A percentile compares a stretch with the other conserved stretches of the same genome.
These are phyloP conservation scores for Zeuzera pyrina DNA, from an alignment of 2,888 invertebrate species.

Conservation along the genomic window DNA sequence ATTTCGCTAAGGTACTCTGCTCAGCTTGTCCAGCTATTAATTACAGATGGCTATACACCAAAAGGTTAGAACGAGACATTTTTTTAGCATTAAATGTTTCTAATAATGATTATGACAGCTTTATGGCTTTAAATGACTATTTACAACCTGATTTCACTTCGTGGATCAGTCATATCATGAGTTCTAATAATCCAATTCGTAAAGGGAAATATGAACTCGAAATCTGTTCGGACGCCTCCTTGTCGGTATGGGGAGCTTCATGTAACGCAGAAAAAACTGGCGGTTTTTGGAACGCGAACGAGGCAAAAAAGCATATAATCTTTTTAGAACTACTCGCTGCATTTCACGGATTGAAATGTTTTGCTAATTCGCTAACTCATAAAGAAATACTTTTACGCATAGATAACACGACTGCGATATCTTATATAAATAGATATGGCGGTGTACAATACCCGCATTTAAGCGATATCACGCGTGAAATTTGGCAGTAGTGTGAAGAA, in stretches of 20 bases:
- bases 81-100: no score
- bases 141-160: no score
- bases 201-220: conserved; percentile 5
- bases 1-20: no score
- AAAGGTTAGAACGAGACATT: no score
- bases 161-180: no score
- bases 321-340: conserved; percentile 10
- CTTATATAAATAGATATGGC: conserved; percentile 14
- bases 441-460: conserved; percentile 11
- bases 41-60: no score
- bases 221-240: conserved; percentile 11
- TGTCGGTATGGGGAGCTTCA: conserved; percentile 9
- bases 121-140: no score
- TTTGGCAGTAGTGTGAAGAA: conserved; percentile 13
- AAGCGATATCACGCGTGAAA: conserved; percentile 7
- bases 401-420: conserved; percentile 15
- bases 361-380: conserved; percentile 3
- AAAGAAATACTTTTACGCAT: conserved; percentile 10
- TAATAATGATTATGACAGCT: no score
- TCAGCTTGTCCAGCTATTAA: no score
- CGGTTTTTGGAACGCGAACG: conserved; percentile 7
- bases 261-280: conserved; percentile 6
- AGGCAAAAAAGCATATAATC: conserved; percentile 7
- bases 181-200: no score
- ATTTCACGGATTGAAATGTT: conserved; percentile 10